Evolutionary conservation across 2,113 vertebrate species (phyloP), one percentile per base, ranked within the genome.

Genomic region (Lepus timidus): DNA sequence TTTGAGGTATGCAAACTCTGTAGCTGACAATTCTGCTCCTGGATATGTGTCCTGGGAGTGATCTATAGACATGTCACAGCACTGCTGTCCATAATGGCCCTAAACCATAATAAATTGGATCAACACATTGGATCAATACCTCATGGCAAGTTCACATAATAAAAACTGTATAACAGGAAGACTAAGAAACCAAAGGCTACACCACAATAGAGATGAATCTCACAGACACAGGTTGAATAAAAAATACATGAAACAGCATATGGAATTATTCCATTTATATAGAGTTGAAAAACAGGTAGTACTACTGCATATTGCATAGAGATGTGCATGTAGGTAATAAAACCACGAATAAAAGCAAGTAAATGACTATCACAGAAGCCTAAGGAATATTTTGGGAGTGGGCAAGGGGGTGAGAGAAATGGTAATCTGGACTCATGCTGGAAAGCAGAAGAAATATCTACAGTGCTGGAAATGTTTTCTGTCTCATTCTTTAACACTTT

Each of bases 401-500:
- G 10, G 13, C 31, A 52, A 6, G 22, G 6, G 4, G 1, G 49
- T 39, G 25, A 89, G 22, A 78, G 58, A 68, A 20, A 36, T 20
- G 51, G 23, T 31, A 29, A 75, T 39, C 19, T 51, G 5, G 44
- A 55, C 20, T 22, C n/a, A 33, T 6, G 10, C 25, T 44, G 10
- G 22, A 9, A 67, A 84, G 44, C 4, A 76, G 7, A 17, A 27
- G 20, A 85, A 39, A 93, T 0, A 22, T 83, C 61, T 36, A 19
- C 25, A 36, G n/a, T 31, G 10, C 17, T 49, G 4, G 49, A 17
- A 49, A 90, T 2, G 4, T 12, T 84, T 49, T 52, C 4, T 25
- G 86, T 71, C 62, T 84, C 55, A n/a, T 16, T 23, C 62, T 95
- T 95, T 52, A 74, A 68, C 61, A 0, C 52, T 52, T 93, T 87